Evolutionary conservation across 2,888 invertebrate species (phyloP).

Genomic region (Argynnis bischoffii): DNA sequence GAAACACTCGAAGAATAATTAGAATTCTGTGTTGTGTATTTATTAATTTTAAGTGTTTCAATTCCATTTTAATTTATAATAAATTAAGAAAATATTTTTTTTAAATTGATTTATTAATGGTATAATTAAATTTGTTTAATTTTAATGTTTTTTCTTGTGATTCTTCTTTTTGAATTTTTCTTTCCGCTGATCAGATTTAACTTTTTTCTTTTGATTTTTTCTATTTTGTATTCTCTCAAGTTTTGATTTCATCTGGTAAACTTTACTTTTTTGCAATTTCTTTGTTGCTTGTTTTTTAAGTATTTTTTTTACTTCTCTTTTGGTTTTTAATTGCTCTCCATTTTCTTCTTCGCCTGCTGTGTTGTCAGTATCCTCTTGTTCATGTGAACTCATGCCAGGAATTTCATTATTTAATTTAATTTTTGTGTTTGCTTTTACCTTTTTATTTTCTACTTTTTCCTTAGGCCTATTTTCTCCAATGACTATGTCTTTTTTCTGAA

Average conservation of each 20-base stretch:
- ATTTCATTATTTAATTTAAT: constrained; percentile 49
- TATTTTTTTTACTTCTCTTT: constrained; percentile 87
- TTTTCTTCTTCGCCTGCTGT: constrained; percentile 54
- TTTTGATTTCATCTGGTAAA: constrained; percentile 88
- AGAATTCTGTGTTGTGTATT: not conserved
- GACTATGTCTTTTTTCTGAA: constrained; percentile 87
- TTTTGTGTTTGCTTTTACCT: constrained; percentile 48
- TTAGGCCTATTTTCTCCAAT: constrained; percentile 86
- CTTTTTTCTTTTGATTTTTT: constrained; percentile 80
- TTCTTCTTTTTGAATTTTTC: constrained; percentile 68
- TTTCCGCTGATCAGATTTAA: constrained; percentile 56
- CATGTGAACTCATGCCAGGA: constrained; percentile 67
- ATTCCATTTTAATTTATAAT: constrained; percentile 2
- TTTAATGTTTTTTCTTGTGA: constrained; percentile 66
- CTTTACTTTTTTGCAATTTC: constrained; percentile 89
- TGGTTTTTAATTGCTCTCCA: constrained; percentile 70
- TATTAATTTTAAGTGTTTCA: not conserved
- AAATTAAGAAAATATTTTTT: not conserved
- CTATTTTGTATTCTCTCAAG: constrained; percentile 86
- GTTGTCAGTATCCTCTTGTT: constrained; percentile 54
- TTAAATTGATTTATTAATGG: not conserved
- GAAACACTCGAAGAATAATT: constrained; percentile 2
- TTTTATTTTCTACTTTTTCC: constrained; percentile 47
- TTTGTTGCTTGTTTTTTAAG: constrained; percentile 88
- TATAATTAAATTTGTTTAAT: not conserved